Evolutionary conservation across 2,888 invertebrate species (phyloP), one percentile per base, ranked within the genome.

Genomic region (Ditylenchus weischeri): DNA sequence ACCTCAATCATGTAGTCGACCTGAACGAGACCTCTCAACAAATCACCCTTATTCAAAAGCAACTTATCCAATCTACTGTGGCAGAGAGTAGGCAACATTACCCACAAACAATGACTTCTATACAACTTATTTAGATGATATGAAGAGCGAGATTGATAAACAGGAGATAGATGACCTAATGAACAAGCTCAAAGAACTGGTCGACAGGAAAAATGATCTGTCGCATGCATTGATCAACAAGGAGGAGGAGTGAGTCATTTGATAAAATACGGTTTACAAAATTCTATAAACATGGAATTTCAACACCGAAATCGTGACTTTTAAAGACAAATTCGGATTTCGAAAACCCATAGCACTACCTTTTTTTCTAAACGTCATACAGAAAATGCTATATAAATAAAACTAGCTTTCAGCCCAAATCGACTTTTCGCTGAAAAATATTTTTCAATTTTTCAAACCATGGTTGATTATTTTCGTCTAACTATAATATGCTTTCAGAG

Each of bases 71-170:
- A 23, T 19, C 43, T 35, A 36, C 59, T 35, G 19, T 29, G 13
- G 23, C 36, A 21, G 59, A 59, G 23, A 35, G 59, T 59, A 59
- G 23, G 21, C 21, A 54, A 18, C 21, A 50, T 4, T 50, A 18
- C 5, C 6, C 18, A 19, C 2, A 50, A n/a, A n/a, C 23, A 21
- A 8, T 6, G 51, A 54, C 29, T 23, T 10, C 29, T n/a, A 54
- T 54, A 54, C 1, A 18, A 54, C 54, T 18, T 15, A 54, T 38
- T n/a, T 48, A 59, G 64, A 73, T 72, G 64, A 69, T 75, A 0
- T 23, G n/a, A 54, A 54, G 54, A 29, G 3, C n/a, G 72, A 72
- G 43, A 75, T 76, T 38, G 78, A 79, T 49, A 79, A 78, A 63
- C 54, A 66, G 23, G 68, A 68, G 51, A 78, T 72, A 50, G 76